Base-by-base conservation (phyloP, 2,797 vertebrate species). In the Hypotaenidia philippensis region DNA sequence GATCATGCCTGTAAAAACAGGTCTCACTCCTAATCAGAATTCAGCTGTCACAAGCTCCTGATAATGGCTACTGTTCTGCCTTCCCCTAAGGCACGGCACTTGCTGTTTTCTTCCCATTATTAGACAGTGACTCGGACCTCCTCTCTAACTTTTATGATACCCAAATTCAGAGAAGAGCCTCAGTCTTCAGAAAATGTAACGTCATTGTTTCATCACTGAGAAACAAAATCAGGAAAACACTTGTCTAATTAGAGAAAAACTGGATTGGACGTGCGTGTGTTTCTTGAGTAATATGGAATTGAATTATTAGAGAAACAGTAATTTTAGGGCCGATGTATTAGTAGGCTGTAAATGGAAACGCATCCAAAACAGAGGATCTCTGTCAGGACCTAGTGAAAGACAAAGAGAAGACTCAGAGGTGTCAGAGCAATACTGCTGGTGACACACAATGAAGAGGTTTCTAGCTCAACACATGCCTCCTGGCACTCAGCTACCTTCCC, bases 171-270 rank as follows among this genome's bases (percentile, higher is more conserved):
- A 87, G 41, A 75, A 78, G 32, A 87, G 26, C 2, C 9, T 6
- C 16, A 61, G 47, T 63, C 21, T 83, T 76, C 27, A 59, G n/a
- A 52, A 83, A 60, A 70, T 57, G 19, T 36, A 36, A 27, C 45
- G 38, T 19, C 5, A 16, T 77, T 66, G 21, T 83, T 72, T 86
- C 27, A 40, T 70, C 27, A 53, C 20, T 79, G 55, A 76, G 44
- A 83, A 93, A 89, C 45, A 77, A 31, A 91, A 84, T 40, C 22
- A 49, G 47, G 23, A 66, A 90, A 76, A 40, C 50, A 22, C 31
- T 12, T 72, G 11, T 65, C 59, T 72, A 78, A 34, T 60, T 83
- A 89, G 57, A 78, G 50, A 57, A 61, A 66, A 76, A 64, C 7
- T 52, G 50, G 26, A 47, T n/a, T 10, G 20, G 7, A 29, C 12